Conservation (phyloP, 1,140 invertebrate species). For the Phenacoccus solenopsis region DNA sequence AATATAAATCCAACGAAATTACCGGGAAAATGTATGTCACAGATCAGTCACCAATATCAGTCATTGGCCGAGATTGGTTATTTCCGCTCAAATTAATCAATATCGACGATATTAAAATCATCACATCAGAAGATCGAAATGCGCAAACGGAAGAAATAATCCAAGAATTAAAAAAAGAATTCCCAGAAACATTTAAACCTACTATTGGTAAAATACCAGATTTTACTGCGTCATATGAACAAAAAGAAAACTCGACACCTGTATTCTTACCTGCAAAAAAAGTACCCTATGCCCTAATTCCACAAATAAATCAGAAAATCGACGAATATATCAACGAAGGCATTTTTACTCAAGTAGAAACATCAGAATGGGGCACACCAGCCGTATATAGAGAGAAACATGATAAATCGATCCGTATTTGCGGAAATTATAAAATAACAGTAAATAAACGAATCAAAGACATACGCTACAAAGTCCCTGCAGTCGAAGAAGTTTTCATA, state of each 20-base stretch:
- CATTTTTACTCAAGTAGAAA: slow-evolving; percentile 27
- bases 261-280: background rate
- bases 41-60: background rate
- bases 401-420: slow-evolving; percentile 29
- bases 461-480: slow-evolving; percentile 18
- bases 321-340: background rate
- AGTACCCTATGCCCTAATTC: background rate
- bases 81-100: background rate
- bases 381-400: slow-evolving; percentile 32
- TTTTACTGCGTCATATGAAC: background rate
- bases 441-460: slow-evolving; percentile 22
- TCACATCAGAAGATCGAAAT: background rate
- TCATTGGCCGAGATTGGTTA: slow-evolving; percentile 6
- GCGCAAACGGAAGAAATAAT: background rate
- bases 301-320: background rate
- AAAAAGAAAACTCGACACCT: background rate
- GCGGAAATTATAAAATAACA: slow-evolving; percentile 29
- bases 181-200: no score
- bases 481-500: slow-evolving; percentile 20
- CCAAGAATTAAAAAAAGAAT: no score
- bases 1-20: slow-evolving; percentile 13
- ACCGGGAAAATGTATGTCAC: slow-evolving; percentile 6
- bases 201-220: background rate
- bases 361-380: slow-evolving; percentile 32
- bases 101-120: slow-evolving; percentile 19